Percentiles rank a stretch among this genome's conserved stretches.
phyloP scores from a whole-genome alignment of 2,113 vertebrate species.

The Chloropsis cyanopogon region DNA sequence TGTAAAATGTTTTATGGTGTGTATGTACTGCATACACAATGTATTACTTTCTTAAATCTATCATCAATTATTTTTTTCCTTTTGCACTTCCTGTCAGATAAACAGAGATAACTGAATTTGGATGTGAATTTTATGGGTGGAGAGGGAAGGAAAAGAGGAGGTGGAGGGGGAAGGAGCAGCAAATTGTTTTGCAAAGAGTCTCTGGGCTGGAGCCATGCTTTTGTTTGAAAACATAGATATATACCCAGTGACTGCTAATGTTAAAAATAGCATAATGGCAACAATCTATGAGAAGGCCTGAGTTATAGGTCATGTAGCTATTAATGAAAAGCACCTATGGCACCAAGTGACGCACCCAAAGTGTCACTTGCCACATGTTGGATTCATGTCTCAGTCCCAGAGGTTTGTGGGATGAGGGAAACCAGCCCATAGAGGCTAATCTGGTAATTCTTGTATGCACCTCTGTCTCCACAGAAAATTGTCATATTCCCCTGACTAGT shows the following conservation, averaged over 20 bases:
- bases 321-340: not conserved
- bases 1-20: not conserved
- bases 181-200: slow-evolving; percentile 15
- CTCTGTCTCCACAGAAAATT: not conserved
- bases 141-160: slow-evolving; percentile 47
- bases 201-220: slow-evolving; percentile 26
- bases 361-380: not conserved
- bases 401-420: not conserved
- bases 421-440: not conserved
- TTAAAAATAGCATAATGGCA: not conserved
- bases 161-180: slow-evolving; percentile 5
- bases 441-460: not conserved
- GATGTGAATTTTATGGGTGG: slow-evolving; percentile 16
- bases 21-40: not conserved
- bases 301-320: not conserved
- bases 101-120: slow-evolving; percentile 15
- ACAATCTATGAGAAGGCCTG: not conserved
- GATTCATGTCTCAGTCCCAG: not conserved
- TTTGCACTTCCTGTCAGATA: not conserved
- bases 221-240: slow-evolving; percentile 17
- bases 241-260: not conserved
- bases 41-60: not conserved
- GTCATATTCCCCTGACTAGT: not conserved
- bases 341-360: too few relatives aligned
- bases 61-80: not conserved